phyloP scores from a whole-genome alignment of 2,888 invertebrate species.

The Polyommatus iphigenia region DNA sequence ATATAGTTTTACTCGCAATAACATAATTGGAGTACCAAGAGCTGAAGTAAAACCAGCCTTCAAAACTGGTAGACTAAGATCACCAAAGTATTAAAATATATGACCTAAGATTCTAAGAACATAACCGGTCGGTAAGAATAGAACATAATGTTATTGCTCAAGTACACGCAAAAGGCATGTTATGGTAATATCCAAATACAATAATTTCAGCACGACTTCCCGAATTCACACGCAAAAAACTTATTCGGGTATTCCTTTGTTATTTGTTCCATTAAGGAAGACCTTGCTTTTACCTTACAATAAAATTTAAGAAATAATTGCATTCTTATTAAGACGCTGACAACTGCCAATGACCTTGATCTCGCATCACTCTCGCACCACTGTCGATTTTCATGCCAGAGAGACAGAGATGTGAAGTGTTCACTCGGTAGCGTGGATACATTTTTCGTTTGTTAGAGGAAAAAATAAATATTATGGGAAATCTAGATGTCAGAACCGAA shows the following conservation, averaged over 20 bases:
- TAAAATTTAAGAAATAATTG: background rate
- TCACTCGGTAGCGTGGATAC: no score
- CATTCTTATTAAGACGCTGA: background rate
- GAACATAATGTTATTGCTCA: background rate
- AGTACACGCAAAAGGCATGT: slow-evolving; percentile 1
- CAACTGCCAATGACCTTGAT: no score
- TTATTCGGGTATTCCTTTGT: background rate
- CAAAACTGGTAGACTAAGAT: background rate
- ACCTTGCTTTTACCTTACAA: background rate
- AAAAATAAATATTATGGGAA: no score
- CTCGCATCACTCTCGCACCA: no score
- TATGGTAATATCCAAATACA: background rate
- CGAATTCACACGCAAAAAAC: background rate
- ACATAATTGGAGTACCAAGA: no score
- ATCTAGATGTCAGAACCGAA: no score
- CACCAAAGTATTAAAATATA: background rate
- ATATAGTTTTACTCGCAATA: no score
- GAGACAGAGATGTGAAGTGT: no score
- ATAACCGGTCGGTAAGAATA: background rate
- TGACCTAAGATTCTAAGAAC: background rate
- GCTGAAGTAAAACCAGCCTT: no score
- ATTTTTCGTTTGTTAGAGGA: no score
- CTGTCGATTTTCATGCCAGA: no score
- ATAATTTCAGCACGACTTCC: background rate
- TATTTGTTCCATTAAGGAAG: slow-evolving; percentile 1